Percentiles rank a stretch among this genome's conserved stretches.
Evolutionary conservation across 2,797 vertebrate genomes (phyloP).

Genomic region (Lacerta viridis): DNA sequence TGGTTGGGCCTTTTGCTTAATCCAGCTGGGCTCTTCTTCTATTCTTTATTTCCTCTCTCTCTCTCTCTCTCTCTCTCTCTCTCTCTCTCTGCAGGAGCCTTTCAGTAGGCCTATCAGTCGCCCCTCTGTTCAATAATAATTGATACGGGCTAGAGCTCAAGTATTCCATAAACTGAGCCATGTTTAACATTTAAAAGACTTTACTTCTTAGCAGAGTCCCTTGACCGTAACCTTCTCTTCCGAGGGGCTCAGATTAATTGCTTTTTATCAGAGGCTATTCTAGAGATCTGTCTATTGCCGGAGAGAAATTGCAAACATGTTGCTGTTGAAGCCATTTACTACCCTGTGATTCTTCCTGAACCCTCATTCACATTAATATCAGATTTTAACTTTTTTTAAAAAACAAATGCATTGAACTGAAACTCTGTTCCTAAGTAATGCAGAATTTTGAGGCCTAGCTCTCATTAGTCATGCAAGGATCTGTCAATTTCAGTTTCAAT

Average conservation of each 20-base stretch:
- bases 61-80: background rate
- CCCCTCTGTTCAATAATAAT: slow-evolving; percentile 17
- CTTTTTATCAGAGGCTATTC: slow-evolving; percentile 55
- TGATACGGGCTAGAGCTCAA: slow-evolving; percentile 6
- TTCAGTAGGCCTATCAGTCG: background rate
- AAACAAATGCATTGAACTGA: background rate
- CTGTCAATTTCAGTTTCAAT: too few species aligned
- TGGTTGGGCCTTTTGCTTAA: too few species aligned
- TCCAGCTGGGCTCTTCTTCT: too few species aligned
- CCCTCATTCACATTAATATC: background rate
- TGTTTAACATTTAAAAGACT: slow-evolving; percentile 61
- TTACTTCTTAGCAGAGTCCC: slow-evolving; percentile 50
- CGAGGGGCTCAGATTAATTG: slow-evolving; percentile 56
- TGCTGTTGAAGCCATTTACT: slow-evolving; percentile 1
- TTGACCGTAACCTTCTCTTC: slow-evolving; percentile 44
- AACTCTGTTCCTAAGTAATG: background rate
- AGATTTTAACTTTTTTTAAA: background rate
- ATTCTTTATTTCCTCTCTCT: background rate
- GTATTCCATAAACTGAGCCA: slow-evolving; percentile 34
- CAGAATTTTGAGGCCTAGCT: background rate
- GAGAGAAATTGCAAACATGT: slow-evolving; percentile 15
- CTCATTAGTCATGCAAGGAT: too few species aligned
- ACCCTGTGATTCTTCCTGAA: background rate
- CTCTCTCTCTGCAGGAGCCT: too few species aligned
- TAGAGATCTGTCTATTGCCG: slow-evolving; percentile 43